phyloP scores from a whole-genome alignment of 2,888 invertebrate genomes.

The Caenorhabditis sulstoni region DNA sequence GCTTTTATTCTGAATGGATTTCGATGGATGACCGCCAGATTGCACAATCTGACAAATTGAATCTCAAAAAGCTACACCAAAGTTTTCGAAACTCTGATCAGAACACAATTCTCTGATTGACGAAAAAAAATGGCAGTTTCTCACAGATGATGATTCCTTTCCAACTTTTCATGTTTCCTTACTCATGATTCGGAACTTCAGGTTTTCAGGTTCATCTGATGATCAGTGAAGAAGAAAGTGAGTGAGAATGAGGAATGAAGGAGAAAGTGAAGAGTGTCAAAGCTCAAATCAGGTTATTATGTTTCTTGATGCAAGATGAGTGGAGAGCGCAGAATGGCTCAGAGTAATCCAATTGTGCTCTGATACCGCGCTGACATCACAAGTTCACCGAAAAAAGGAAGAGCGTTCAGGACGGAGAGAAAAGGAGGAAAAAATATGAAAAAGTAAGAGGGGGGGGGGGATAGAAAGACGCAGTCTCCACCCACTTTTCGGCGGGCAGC shows the following conservation, averaged over 20 bases:
- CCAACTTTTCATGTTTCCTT: too few relatives aligned
- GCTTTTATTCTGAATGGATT: too few relatives aligned
- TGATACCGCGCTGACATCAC: slow-evolving; percentile 18
- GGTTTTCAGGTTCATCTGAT: too few relatives aligned
- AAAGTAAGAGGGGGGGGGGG: neutral
- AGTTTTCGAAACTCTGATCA: too few relatives aligned
- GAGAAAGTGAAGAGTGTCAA: slow-evolving; percentile 1
- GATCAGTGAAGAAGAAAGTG: neutral
- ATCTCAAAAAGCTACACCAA: too few relatives aligned
- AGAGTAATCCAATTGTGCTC: slow-evolving; percentile 36
- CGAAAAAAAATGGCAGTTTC: too few relatives aligned
- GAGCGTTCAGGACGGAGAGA: neutral
- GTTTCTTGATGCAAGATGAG: slow-evolving; percentile 47
- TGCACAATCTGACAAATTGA: too few relatives aligned
- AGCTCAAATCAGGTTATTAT: slow-evolving; percentile 31
- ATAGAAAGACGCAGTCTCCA: slow-evolving; percentile 7
- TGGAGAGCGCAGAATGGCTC: neutral
- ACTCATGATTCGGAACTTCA: too few relatives aligned
- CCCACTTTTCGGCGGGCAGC: slow-evolving; percentile 11
- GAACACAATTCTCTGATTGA: too few relatives aligned
- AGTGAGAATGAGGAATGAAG: too few relatives aligned
- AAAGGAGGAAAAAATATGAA: neutral
- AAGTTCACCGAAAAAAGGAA: neutral
- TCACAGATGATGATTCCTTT: too few relatives aligned
- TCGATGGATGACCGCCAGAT: too few relatives aligned